phyloP scores from a whole-genome alignment of 1,140 invertebrate species.

The Hycleus cichorii region DNA sequence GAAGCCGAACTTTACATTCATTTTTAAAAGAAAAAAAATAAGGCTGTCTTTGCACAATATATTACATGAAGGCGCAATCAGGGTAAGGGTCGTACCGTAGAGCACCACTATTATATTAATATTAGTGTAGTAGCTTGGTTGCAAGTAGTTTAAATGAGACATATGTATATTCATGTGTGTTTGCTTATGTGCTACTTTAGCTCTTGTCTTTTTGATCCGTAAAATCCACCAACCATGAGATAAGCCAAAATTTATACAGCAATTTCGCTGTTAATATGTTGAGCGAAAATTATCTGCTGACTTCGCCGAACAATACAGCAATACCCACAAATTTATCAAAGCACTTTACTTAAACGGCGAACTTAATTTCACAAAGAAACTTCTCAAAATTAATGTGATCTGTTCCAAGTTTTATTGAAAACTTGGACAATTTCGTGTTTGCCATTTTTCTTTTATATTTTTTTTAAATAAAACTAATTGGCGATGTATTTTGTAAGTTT shows the following conservation, averaged over 20 bases:
- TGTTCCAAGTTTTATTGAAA: not conserved
- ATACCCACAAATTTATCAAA: too few relatives aligned
- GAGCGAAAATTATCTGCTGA: not conserved
- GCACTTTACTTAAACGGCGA: not conserved
- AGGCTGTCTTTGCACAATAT: conserved; percentile 40
- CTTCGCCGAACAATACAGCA: too few relatives aligned
- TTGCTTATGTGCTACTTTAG: conserved; percentile 22
- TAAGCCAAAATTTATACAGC: not conserved
- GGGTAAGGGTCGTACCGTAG: conserved; percentile 40
- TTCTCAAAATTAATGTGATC: not conserved
- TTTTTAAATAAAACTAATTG: conserved; percentile 1
- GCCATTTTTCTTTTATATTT: too few relatives aligned
- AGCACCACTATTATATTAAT: conserved; percentile 31
- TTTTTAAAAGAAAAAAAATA: conserved; percentile 15
- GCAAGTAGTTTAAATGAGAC: conserved; percentile 28
- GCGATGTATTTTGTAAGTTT: conserved; percentile 4
- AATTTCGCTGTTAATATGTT: not conserved
- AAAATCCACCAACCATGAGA: conserved; percentile 34
- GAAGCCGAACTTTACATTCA: conserved; percentile 23
- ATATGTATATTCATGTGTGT: conserved; percentile 25
- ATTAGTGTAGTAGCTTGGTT: conserved; percentile 30
- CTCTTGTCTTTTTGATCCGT: conserved; percentile 21
- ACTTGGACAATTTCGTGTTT: too few relatives aligned
- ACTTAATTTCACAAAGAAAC: not conserved
- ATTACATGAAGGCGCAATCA: conserved; percentile 37